Evolutionary conservation across 2,888 invertebrate species (phyloP), one percentile per base, ranked within the genome.

Genomic region (Caenorhabditis wallacei): DNA sequence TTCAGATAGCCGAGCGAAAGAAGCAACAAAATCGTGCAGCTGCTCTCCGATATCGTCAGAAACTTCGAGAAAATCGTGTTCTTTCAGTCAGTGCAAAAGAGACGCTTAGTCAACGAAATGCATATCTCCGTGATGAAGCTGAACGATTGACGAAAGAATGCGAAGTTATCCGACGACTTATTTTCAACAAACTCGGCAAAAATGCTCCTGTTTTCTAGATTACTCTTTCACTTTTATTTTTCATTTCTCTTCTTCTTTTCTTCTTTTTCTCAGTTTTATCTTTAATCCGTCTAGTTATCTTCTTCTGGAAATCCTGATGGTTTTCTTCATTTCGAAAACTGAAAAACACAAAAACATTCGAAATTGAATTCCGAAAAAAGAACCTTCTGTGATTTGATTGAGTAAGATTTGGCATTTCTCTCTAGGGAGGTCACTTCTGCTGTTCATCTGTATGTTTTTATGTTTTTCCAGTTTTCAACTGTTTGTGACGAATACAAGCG

Each of bases 11-110:
- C 37, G 84, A 87, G 64, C 86, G 91, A 71, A 91, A 91, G 75
- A 89, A 90, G 69, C 87, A 90, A 71, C 91, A 91, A 75, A 91
- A 91, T 85, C 84, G 90, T 59, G 80, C 84, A 24, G 90, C 90
- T 20, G 90, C 90, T 37, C 88, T 88, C 40, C 83, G 89, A 61
- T 90, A 91, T 78, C 88, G 91, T 59, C 85, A 87, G n/a, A 88
- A 88, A 69, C 70, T 85, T 26, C 83, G 79, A 20, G 79, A 79
- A 48, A 64, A 26, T 46, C 69, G 70, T 46, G 78, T 70, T 11
- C 35, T 63, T 1, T 70, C 70, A 2, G 63, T 56, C 54, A 53
- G 53, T 11, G 70, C 63, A n/a, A 70, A 70, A 26, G 87, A 89
- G 48, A 57, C 53, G 0, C 86, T 90, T 46, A 79, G 82, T 48